Conservation (phyloP, 1,140 invertebrate genomes). For the Tribolium madens region DNA sequence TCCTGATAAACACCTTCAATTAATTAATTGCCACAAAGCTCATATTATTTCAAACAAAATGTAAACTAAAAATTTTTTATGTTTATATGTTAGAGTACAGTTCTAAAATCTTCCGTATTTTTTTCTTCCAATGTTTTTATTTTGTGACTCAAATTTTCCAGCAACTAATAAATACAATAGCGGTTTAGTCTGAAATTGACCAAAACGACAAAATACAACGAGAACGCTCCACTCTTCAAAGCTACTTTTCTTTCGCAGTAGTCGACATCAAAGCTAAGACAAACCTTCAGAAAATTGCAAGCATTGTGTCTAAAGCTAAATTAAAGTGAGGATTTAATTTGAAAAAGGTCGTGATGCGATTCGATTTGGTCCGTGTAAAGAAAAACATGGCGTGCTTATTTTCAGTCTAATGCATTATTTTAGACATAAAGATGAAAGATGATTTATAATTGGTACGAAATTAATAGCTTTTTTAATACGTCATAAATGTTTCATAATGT, state of each 20-base stretch:
- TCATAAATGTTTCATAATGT: neutral
- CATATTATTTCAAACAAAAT: too few relatives aligned
- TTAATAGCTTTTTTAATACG: neutral
- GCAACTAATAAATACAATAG: too few relatives aligned
- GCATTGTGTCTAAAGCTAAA: neutral
- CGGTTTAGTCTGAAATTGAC: neutral
- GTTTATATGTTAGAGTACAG: too few relatives aligned
- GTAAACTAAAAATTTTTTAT: too few relatives aligned
- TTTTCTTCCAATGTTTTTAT: too few relatives aligned
- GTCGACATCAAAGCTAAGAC: neutral
- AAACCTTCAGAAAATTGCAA: neutral
- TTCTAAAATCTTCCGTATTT: too few relatives aligned
- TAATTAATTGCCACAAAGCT: too few relatives aligned
- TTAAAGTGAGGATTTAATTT: neutral
- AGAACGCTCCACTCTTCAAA: neutral
- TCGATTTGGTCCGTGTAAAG: neutral
- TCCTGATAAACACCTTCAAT: too few relatives aligned
- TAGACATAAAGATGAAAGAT: neutral
- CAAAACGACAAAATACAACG: neutral
- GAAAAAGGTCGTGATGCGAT: neutral
- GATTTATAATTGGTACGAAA: neutral
- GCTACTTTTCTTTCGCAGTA: neutral
- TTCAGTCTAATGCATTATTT: too few relatives aligned
- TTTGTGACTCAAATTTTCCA: too few relatives aligned
- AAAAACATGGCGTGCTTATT: too few relatives aligned